phyloP scores from a whole-genome alignment of 64 coral and sea anemone species.

The Pocillopora damicornis region DNA sequence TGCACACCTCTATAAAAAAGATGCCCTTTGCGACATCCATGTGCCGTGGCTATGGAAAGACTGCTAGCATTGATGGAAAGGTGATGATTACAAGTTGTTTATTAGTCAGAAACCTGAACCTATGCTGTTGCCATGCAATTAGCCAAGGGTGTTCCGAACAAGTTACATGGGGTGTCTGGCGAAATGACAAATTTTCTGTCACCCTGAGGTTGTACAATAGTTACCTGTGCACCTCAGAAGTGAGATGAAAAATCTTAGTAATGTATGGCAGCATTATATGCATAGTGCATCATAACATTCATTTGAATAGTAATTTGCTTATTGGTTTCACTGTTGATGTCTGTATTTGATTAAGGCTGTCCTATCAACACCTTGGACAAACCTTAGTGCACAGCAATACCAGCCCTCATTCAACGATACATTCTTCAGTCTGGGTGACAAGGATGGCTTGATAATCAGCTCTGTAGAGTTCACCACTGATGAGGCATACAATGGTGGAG shows the following conservation, averaged over 20 bases:
- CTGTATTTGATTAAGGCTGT: slow-evolving; percentile 47
- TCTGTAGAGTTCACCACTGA: slow-evolving; percentile 53
- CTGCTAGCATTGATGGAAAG: slow-evolving; percentile 74
- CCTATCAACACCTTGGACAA: slow-evolving; percentile 70
- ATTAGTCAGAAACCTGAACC: neutral
- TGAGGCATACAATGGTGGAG: slow-evolving; percentile 82
- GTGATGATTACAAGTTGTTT: slow-evolving; percentile 15
- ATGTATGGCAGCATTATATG: no score
- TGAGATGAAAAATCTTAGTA: no score
- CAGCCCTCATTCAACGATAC: slow-evolving; percentile 78
- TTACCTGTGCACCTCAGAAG: no score
- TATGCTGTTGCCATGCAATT: neutral
- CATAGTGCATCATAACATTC: no score
- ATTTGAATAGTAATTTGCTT: neutral
- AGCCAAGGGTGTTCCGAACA: no score
- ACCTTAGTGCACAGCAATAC: slow-evolving; percentile 79
- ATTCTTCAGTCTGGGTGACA: slow-evolving; percentile 82
- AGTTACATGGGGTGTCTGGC: no score
- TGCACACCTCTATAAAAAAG: slow-evolving; percentile 26
- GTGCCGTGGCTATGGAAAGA: slow-evolving; percentile 88
- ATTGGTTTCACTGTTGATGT: neutral
- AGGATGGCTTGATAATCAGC: slow-evolving; percentile 59
- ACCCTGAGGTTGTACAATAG: no score
- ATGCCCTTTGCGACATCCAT: slow-evolving; percentile 89
- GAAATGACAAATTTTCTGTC: no score